Percentiles rank a stretch among this genome's conserved stretches.
These are phyloP conservation scores for Thymallus thymallus DNA, from an alignment of 2,113 vertebrate genomes.

Conservation along the genomic window DNA sequence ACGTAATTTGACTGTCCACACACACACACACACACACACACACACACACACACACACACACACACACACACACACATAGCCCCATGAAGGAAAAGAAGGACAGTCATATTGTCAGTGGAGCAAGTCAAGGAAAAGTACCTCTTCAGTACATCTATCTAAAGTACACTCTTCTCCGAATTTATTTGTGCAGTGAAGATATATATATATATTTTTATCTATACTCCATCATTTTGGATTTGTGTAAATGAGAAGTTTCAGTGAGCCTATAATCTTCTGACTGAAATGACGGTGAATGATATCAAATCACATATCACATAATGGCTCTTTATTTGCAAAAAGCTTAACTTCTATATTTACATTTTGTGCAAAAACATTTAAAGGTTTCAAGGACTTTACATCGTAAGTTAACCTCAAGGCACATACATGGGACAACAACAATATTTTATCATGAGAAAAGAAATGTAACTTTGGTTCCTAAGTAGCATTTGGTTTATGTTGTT, in stretches of 20 bases:
- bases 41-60: too few species aligned
- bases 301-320: constrained; percentile 63
- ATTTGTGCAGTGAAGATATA: too few species aligned
- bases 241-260: background rate
- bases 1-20: constrained; percentile 4
- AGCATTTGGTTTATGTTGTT: constrained; percentile 54
- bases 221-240: too few species aligned
- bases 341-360: constrained; percentile 80
- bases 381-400: constrained; percentile 82
- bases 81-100: background rate
- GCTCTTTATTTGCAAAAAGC: constrained; percentile 80
- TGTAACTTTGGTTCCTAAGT: constrained; percentile 78
- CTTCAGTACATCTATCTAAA: background rate
- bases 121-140: background rate
- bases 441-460: constrained; percentile 72
- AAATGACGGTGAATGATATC: constrained; percentile 37
- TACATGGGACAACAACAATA: constrained; percentile 80
- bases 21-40: constrained; percentile 10
- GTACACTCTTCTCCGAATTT: background rate
- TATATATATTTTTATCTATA: too few species aligned
- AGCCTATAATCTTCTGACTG: background rate
- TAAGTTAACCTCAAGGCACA: constrained; percentile 84
- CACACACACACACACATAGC: background rate
- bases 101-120: background rate
- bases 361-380: constrained; percentile 84